Evolutionary conservation across 2,797 vertebrate species (phyloP), one percentile per base, ranked within the genome.

Genomic region (Bovichtus variegatus): DNA sequence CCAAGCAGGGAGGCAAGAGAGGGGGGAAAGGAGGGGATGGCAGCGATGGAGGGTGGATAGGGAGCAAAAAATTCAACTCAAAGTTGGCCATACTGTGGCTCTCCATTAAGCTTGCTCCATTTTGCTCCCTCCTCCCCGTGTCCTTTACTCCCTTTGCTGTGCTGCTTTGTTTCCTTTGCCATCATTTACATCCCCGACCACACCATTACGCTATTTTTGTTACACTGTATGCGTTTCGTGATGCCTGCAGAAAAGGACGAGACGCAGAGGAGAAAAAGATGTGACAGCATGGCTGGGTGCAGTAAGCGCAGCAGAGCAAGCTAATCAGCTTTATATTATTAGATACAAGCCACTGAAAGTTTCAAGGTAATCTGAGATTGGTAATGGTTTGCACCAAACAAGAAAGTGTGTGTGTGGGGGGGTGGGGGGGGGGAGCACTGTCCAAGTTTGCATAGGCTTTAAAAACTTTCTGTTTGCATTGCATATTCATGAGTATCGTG

Each of bases 1-100:
- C 84, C 82, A 86, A 81, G 88, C 83, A 89, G 87, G 81, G 78
- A 89, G 87, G 82, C 78, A 81, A 87, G 78, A 65, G 64, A 76
- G 59, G 40, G 78, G 64, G 72, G 65, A 49, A 68, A 40, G 73
- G 81, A 69, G 68, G 71, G 41, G 66, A 61, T 12, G 41, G 74
- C 53, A 59, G 69, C 13, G 64, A 70, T 31, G 31, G 71, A 79
- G 43, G 25, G 71, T 70, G 66, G 57, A 53, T 60, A 49, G 67
- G 66, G 68, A 68, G 40, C n/a, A 65, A 63, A 68, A 81, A 62
- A 83, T 47, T 16, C 27, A 67, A 75, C 55, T 57, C 51, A 78
- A 81, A 34, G 58, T 82, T 82, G 85, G 65, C 53, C 29, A 78
- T 65, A 44, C 44, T 60, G 46, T 74, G 65, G 16, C 43, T 82